phyloP scores from a whole-genome alignment of 1,140 invertebrate species.

The Drosophila bocqueti region DNA sequence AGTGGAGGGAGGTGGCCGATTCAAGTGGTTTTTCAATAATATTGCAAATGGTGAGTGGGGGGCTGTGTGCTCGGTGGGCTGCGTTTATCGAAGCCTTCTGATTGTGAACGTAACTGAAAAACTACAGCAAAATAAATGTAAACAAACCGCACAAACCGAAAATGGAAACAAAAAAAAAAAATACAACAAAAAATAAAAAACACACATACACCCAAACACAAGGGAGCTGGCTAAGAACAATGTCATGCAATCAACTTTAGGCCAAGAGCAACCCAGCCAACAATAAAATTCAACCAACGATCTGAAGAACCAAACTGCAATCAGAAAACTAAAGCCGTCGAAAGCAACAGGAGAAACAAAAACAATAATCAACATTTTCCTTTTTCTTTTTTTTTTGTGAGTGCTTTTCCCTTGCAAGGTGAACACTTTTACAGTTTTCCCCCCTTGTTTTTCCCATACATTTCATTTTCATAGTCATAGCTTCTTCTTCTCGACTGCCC shows the following conservation, averaged over 20 bases:
- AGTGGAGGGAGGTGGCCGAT: slow-evolving; percentile 17
- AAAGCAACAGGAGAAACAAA: slow-evolving; percentile 46
- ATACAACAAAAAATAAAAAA: slow-evolving; percentile 1
- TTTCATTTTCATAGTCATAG: slow-evolving; percentile 37
- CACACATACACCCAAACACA: slow-evolving; percentile 7
- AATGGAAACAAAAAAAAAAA: background rate
- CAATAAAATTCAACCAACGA: slow-evolving; percentile 43
- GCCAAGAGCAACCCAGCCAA: slow-evolving; percentile 69
- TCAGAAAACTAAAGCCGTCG: slow-evolving; percentile 37
- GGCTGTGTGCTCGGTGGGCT: background rate
- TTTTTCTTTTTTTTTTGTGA: background rate
- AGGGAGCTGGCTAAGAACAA: slow-evolving; percentile 65
- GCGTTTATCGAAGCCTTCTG: slow-evolving; percentile 31
- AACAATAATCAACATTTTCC: slow-evolving; percentile 46
- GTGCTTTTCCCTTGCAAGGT: slow-evolving; percentile 37
- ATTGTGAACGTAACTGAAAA: slow-evolving; percentile 44
- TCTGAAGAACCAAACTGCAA: slow-evolving; percentile 36
- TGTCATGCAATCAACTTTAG: slow-evolving; percentile 78
- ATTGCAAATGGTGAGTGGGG: slow-evolving; percentile 46
- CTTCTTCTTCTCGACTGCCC: background rate
- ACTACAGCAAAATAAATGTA: slow-evolving; percentile 69
- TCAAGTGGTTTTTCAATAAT: slow-evolving; percentile 59
- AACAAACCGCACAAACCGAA: slow-evolving; percentile 54
- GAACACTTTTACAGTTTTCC: slow-evolving; percentile 33
- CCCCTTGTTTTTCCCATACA: background rate